Base-by-base conservation (phyloP, 2,888 invertebrate species). In the Tenodera sinensis region DNA sequence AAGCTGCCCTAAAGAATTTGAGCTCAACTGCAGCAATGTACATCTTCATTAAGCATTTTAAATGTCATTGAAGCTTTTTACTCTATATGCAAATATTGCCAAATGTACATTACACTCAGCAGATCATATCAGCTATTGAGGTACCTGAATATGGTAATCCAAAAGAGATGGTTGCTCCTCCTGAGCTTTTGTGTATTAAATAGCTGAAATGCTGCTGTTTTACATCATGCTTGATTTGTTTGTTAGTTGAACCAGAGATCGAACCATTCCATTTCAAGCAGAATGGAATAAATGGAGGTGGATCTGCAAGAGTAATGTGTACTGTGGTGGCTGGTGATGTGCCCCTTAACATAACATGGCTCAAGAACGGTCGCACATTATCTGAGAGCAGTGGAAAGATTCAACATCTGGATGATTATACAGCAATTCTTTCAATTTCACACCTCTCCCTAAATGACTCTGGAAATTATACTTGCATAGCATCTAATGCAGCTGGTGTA, bases 391-490 rank as follows among this genome's bases (percentile, higher is more conserved):
- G 92, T 88, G 90, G 90, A 89, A 91, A 91, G 90, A 89, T 91
- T 25, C 93, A 93, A 91, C 88, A 89, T 71, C 91, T 92, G 83
- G 94, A 94, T 92, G 94, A 94, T 90, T 93, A 93, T 88, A 94
- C 94, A 20, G 92, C 93, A 89, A 94, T 94, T 90, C 92, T 94
- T 84, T 94, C 94, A 1, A 92, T 94, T 90, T 93, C 93, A 88
- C 93, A 93, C 90, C 92, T 94, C 42, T 93, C 93, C 34, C 93
- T 94, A 81, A 92, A 92, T 83, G 92, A 92, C 90, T 91, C 90
- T 28, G 96, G 96, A 91, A 94, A 93, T 91, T 96, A 95, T 92
- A 94, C 94, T 91, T 96, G 95, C 92, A 92, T 93, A 91, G 95
- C 95, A 90, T 93, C 93, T 91, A 95, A 96, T 93, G 93, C 93